Evolutionary conservation across 2,888 invertebrate genomes (phyloP).

Genomic region (Ashinkailepas kermadecensis): DNA sequence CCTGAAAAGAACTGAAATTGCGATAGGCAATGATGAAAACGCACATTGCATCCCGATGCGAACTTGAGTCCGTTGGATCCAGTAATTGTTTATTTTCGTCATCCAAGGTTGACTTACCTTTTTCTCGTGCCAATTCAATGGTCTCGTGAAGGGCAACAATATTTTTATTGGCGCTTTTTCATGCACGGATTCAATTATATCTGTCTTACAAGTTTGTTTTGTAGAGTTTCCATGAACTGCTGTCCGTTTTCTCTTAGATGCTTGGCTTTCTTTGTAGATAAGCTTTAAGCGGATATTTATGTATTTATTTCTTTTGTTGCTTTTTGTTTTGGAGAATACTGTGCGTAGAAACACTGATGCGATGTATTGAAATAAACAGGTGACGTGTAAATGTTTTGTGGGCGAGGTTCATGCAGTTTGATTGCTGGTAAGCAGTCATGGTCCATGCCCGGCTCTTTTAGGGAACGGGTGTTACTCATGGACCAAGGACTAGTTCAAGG

Average conservation of each 20-base stretch:
- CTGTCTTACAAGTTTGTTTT: not conserved
- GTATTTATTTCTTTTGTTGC: conserved; percentile 15
- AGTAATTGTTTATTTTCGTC: not conserved
- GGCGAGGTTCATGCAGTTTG: too few relatives aligned
- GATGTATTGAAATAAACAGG: not conserved
- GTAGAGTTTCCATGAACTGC: not conserved
- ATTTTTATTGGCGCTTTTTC: not conserved
- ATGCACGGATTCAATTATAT: not conserved
- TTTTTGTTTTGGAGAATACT: not conserved
- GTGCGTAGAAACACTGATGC: not conserved
- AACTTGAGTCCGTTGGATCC: not conserved
- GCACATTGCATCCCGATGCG: too few relatives aligned
- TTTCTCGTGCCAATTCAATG: not conserved
- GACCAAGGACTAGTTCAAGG: too few relatives aligned
- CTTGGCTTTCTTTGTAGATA: not conserved
- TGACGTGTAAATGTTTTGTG: not conserved
- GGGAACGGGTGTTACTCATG: too few relatives aligned
- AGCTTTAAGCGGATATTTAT: conserved; percentile 18
- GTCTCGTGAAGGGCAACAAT: not conserved
- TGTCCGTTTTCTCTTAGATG: not conserved
- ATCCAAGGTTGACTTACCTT: not conserved
- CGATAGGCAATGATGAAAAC: too few relatives aligned
- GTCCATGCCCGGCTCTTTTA: too few relatives aligned
- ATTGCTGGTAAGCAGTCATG: too few relatives aligned
- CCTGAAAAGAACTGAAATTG: too few relatives aligned